phyloP scores from a whole-genome alignment of 2,888 invertebrate genomes.

The Agriopis marginaria region DNA sequence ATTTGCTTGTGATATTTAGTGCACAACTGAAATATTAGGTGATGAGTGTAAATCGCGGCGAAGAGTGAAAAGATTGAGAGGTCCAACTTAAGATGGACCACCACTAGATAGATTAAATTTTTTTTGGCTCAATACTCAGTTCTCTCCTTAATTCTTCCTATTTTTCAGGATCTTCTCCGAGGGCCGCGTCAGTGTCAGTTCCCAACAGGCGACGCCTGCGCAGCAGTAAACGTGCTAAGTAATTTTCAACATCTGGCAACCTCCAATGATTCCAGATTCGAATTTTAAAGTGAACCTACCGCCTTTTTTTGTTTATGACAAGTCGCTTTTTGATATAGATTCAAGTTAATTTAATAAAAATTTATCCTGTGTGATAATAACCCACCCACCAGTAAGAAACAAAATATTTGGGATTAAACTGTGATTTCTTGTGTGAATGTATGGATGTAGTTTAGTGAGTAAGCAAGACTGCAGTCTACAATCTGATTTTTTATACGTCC shows the following conservation, averaged over 20 bases:
- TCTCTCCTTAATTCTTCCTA: not conserved
- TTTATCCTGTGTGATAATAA: conserved; percentile 30
- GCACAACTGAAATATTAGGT: too few species aligned
- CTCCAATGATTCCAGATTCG: conserved; percentile 8
- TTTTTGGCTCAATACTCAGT: not conserved
- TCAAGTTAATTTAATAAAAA: not conserved
- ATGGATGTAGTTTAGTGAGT: not conserved
- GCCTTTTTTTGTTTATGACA: conserved; percentile 23
- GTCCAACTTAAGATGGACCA: too few species aligned
- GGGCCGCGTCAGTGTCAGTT: conserved; percentile 48
- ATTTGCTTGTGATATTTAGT: too few species aligned
- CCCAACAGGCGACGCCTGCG: conserved; percentile 67
- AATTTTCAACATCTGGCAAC: conserved; percentile 30
- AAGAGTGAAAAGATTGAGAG: too few species aligned
- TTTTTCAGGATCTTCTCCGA: conserved; percentile 63
- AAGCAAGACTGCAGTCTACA: not conserved
- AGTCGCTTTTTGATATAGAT: conserved; percentile 10
- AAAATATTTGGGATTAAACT: conserved; percentile 42
- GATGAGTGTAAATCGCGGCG: too few species aligned
- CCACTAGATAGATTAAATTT: too few species aligned
- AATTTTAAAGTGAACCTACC: conserved; percentile 20
- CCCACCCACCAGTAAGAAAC: conserved; percentile 45
- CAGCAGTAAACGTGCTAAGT: conserved; percentile 69
- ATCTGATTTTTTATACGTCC: too few species aligned
- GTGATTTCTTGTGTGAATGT: conserved; percentile 49